Evolutionary conservation across 1,140 invertebrate species (phyloP).

Genomic region (Drosophila sturtevanti): DNA sequence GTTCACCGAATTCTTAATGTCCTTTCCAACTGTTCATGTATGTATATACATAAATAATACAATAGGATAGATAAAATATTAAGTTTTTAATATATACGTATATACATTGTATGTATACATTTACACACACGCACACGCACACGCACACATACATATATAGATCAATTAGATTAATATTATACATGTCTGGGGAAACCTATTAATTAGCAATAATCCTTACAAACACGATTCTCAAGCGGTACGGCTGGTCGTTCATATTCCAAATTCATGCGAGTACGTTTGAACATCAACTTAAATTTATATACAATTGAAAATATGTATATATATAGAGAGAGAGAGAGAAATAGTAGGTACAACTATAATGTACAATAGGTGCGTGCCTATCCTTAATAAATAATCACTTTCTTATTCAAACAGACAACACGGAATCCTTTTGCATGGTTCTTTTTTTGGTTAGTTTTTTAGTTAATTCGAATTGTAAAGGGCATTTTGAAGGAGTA

Average conservation of each 20-base stretch:
- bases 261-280: constrained; percentile 2
- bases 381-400: constrained; percentile 42
- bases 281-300: constrained; percentile 34
- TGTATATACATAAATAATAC: not conserved
- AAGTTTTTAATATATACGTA: too few relatives aligned
- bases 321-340: constrained; percentile 20
- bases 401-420: constrained; percentile 21
- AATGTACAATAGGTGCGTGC: constrained; percentile 29
- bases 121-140: too few relatives aligned
- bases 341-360: constrained; percentile 16
- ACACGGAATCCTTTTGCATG: too few relatives aligned
- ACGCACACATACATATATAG: constrained; percentile 18
- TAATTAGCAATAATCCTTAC: not conserved
- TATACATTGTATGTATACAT: too few relatives aligned
- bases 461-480: constrained; percentile 1
- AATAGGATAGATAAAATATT: not conserved
- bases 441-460: too few relatives aligned
- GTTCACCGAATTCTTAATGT: constrained; percentile 47
- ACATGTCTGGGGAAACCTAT: constrained; percentile 36
- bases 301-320: constrained; percentile 47
- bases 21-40: constrained; percentile 49
- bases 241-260: constrained; percentile 13
- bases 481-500: constrained; percentile 22
- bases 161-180: constrained; percentile 10
- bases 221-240: constrained; percentile 15